Percentiles rank a stretch among this genome's conserved stretches.
Conservation (phyloP, 2,113 vertebrate species). For the Bagarius yarrelli region DNA sequence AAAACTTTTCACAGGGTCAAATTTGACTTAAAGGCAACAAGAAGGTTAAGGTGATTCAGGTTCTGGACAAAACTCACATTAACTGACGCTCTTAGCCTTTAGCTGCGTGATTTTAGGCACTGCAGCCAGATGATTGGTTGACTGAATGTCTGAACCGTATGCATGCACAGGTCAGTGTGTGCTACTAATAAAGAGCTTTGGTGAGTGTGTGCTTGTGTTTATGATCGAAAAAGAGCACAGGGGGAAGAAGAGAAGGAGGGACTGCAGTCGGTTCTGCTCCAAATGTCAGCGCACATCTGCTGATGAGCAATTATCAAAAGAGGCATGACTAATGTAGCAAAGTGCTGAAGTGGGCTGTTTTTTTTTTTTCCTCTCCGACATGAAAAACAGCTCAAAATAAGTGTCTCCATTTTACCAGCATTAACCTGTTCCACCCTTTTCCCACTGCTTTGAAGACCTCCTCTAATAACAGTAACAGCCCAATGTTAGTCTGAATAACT, state of each 20-base stretch:
- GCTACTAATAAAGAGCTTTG: background rate
- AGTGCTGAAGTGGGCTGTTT: slow-evolving; percentile 28
- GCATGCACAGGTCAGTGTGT: background rate
- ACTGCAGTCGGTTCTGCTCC: slow-evolving; percentile 3
- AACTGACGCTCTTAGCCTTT: background rate
- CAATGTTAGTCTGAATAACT: too few species aligned
- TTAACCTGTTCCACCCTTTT: slow-evolving; percentile 34
- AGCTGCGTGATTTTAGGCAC: background rate
- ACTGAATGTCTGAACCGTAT: too few species aligned
- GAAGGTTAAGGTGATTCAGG: too few species aligned
- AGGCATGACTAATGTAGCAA: slow-evolving; percentile 37
- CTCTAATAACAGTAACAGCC: background rate
- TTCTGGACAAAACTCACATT: too few species aligned
- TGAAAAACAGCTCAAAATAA: slow-evolving; percentile 26
- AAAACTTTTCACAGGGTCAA: too few species aligned
- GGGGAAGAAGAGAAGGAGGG: background rate
- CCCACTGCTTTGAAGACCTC: background rate
- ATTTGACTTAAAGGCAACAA: too few species aligned
- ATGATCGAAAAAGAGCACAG: background rate
- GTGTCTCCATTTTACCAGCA: slow-evolving; percentile 31
- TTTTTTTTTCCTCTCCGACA: background rate
- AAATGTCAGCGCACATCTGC: slow-evolving; percentile 42
- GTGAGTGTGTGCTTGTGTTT: background rate
- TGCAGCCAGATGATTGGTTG: background rate
- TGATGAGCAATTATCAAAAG: slow-evolving; percentile 45